Evolutionary conservation across 2,888 invertebrate genomes (phyloP), one percentile per base, ranked within the genome.

Genomic region (Latheticus oryzae): DNA sequence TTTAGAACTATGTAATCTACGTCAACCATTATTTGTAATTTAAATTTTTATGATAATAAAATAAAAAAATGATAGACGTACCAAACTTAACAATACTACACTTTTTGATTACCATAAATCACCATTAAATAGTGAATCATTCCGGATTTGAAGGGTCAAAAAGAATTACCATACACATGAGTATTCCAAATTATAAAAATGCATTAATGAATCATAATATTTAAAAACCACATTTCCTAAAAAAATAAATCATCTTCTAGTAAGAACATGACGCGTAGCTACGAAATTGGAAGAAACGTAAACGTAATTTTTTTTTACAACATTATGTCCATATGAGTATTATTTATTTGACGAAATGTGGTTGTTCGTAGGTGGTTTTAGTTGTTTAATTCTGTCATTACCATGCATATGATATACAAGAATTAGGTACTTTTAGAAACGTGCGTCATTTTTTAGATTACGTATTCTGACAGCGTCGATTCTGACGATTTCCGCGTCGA

Each of bases 101-200:
- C n/a, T n/a, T 9, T 9, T 15, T 4, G 1, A 45, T 45, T 45
- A 12, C 7, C 45, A 45, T 45, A 45, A 32, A 45, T 45, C 32
- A 45, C 21, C 45, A 45, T 45, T 32, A 45, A 45, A 32, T 45
- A 45, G 32, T 45, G 45, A 45, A 9, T 45, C 45, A 45, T 21
- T n/a, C 21, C n/a, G 26, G 42, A 42, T 42, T 28, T 23, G 26
- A 40, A 21, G 24, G 40, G 40, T 40, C 40, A 40, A 26, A 26
- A n/a, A n/a, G n/a, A 35, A 35, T 35, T 9, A 17, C 2, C 35
- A 17, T 16, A n/a, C n/a, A n/a, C n/a, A n/a, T n/a, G n/a, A 24
- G 24, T 24, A 24, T 24, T n/a, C n/a, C 24, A 24, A 24, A 24
- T 24, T 9, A 3, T 19, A 3, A n/a, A 24, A n/a, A n/a, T 24